A percentile compares a stretch with the other conserved stretches of the same genome.
Conservation (phyloP, 2,113 vertebrate genomes). For the Platysternon megacephalum region DNA sequence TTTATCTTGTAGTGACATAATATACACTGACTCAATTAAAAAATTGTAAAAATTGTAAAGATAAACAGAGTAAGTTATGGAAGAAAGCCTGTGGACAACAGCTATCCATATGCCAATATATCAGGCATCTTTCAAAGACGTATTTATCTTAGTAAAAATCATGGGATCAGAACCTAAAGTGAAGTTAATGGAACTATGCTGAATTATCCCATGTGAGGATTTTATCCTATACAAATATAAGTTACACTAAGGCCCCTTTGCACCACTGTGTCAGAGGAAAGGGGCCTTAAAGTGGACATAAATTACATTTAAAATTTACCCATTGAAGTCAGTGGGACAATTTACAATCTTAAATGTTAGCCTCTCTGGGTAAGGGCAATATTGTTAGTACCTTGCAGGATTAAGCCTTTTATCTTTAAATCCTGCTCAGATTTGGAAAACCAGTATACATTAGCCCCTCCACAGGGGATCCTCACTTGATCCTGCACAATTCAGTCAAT, state of each 20-base stretch:
- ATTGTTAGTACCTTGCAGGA: not conserved
- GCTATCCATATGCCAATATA: not conserved
- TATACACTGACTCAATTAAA: not conserved
- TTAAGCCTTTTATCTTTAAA: not conserved
- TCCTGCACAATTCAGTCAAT: not conserved
- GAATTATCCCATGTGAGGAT: not conserved
- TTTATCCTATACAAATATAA: not conserved
- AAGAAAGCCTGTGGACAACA: not conserved
- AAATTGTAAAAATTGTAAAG: not conserved
- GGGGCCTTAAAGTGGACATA: not conserved
- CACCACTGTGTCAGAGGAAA: not conserved
- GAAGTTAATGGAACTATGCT: not conserved
- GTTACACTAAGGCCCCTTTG: not conserved
- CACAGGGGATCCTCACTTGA: not conserved
- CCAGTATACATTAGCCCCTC: not conserved
- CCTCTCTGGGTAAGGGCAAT: not conserved
- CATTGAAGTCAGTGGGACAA: not conserved
- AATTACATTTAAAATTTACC: not conserved
- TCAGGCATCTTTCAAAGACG: not conserved
- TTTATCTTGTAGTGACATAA: not conserved
- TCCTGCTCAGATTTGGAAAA: not conserved
- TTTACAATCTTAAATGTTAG: not conserved
- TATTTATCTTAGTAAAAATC: not conserved
- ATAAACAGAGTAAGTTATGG: not conserved
- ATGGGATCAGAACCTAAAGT: not conserved